Evolutionary conservation across 2,888 invertebrate species (phyloP).

Genomic region (Atherix ibis): DNA sequence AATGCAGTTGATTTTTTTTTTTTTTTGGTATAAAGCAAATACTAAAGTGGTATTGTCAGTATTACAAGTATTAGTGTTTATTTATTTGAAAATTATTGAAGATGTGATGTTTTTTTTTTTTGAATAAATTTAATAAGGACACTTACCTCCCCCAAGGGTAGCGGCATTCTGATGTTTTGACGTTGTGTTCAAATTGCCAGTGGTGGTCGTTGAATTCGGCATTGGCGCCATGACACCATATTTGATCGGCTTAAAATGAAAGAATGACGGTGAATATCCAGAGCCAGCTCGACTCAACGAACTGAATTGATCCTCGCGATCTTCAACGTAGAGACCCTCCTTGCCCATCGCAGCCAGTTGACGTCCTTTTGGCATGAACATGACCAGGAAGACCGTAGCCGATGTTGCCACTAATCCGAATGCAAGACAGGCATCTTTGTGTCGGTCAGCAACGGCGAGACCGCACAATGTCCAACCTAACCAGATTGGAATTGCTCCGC

Average conservation of each 20-base stretch:
- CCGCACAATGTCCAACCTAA: constrained; percentile 73
- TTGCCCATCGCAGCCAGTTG: constrained; percentile 85
- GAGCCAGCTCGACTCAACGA: constrained; percentile 62
- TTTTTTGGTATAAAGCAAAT: too few species aligned
- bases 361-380: constrained; percentile 88
- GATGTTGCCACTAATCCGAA: constrained; percentile 77
- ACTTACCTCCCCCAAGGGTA: constrained; percentile 16
- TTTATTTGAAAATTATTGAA: too few species aligned
- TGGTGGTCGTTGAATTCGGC: constrained; percentile 29
- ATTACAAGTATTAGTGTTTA: too few species aligned
- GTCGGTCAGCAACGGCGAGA: constrained; percentile 57
- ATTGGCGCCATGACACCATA: constrained; percentile 50
- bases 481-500: constrained; percentile 77
- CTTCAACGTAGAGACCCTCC: constrained; percentile 68
- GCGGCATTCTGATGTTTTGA: constrained; percentile 38
- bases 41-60: too few species aligned
- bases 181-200: constrained; percentile 33
- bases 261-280: constrained; percentile 81
- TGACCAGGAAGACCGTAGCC: constrained; percentile 71
- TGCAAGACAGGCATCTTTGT: constrained; percentile 76
- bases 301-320: constrained; percentile 68
- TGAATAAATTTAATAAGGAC: constrained; percentile 2
- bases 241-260: constrained; percentile 81
- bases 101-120: too few species aligned
- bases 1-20: too few species aligned